Evolutionary conservation across 2,888 invertebrate species (phyloP).

Genomic region (Acanthoscelides obtectus): DNA sequence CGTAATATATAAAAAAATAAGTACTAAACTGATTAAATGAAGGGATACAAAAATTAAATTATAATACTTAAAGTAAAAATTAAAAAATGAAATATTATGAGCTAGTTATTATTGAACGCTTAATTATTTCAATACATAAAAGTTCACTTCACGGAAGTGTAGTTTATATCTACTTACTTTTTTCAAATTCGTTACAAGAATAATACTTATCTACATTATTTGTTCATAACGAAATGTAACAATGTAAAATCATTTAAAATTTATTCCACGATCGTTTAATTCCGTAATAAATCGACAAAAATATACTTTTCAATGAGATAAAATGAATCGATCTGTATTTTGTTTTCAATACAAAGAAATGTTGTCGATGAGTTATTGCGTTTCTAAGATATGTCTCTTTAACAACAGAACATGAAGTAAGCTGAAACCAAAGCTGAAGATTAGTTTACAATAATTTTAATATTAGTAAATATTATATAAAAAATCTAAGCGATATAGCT

Average conservation of each 20-base stretch:
- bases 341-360: slow-evolving; percentile 10
- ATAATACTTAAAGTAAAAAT: neutral
- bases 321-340: neutral
- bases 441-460: neutral
- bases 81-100: neutral
- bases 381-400: slow-evolving; percentile 37
- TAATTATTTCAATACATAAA: slow-evolving; percentile 10
- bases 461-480: slow-evolving; percentile 4
- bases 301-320: slow-evolving; percentile 2
- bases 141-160: slow-evolving; percentile 40
- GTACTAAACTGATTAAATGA: too few relatives aligned
- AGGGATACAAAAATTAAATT: neutral
- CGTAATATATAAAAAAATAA: neutral
- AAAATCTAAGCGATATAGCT: slow-evolving; percentile 27
- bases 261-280: neutral
- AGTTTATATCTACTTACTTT: slow-evolving; percentile 27
- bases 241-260: neutral
- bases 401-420: slow-evolving; percentile 18
- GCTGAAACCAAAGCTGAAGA: slow-evolving; percentile 3
- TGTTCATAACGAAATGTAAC: slow-evolving; percentile 9
- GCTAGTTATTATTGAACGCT: slow-evolving; percentile 1
- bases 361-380: slow-evolving; percentile 32
- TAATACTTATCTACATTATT: slow-evolving; percentile 37
- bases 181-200: slow-evolving; percentile 44
- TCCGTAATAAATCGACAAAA: neutral